Evolutionary conservation across 2,888 invertebrate species (phyloP), one percentile per base, ranked within the genome.

Genomic region (Cynaeus angustus): DNA sequence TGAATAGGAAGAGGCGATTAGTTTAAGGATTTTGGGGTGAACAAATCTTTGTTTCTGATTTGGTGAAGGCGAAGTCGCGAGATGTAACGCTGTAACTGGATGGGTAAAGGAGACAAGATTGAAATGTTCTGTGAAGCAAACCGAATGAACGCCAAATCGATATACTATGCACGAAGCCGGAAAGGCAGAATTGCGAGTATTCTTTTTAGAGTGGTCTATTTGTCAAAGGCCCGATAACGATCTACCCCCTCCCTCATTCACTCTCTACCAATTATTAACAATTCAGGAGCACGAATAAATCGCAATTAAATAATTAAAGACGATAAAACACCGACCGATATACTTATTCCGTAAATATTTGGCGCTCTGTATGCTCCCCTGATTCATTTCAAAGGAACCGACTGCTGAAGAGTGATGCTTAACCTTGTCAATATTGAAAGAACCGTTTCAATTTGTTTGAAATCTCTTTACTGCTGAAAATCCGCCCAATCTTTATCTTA

Each of bases 121-220:
- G 79, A 78, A 79, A 78, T 77, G 77, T 79, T 78, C 75, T 75
- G 75, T 75, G 77, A 78, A 74, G 78, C 78, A 79, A 79, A 78
- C 77, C 74, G 78, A 76, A 77, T 77, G 78, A 77, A 78, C 69
- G 75, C 73, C 67, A 74, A 78, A 79, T 78, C 78, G 76, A 78
- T 78, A 77, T 77, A 74, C 73, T 75, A 77, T 77, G 77, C 78
- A 77, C 75, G 73, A 74, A 72, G 73, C 76, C 78, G 77, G 78
- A 78, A 78, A 75, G 72, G 70, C 72, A 68, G 71, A 66, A 71
- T 70, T 72, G 70, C 66, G 71, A 72, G 74, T 72, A 67, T 66
- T 78, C 78, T 75, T 77, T 78, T 78, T 75, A 75, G 77, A 76
- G 76, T 77, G 75, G 75, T 74, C 76, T 76, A 77, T 78, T 78